A percentile compares a stretch with the other conserved stretches of the same genome.
phyloP scores from a whole-genome alignment of 2,797 vertebrate species.

The Pseudomugil gertrudae region DNA sequence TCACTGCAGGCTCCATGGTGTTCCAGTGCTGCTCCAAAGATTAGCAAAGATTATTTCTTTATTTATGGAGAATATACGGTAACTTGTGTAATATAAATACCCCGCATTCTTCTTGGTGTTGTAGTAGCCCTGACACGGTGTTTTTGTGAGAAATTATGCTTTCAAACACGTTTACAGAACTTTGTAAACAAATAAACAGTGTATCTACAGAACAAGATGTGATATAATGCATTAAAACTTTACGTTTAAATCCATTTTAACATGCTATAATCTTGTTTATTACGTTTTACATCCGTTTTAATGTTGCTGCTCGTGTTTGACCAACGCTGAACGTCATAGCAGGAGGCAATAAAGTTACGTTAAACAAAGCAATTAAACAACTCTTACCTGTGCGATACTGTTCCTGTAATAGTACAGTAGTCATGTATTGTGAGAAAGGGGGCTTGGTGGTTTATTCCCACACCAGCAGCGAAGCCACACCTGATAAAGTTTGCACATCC shows the following conservation, averaged over 20 bases:
- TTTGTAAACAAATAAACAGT: neutral
- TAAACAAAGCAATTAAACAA: neutral
- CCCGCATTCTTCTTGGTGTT: neutral
- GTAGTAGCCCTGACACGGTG: neutral
- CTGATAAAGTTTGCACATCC: conserved; percentile 49
- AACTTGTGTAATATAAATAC: neutral
- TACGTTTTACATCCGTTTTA: neutral
- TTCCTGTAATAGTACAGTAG: neutral
- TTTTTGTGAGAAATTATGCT: neutral
- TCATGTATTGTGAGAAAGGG: conserved; percentile 8
- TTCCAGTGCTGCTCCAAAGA: conserved; percentile 14
- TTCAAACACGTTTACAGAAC: neutral
- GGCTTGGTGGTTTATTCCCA: neutral
- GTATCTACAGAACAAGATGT: neutral
- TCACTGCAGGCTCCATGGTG: conserved; percentile 85
- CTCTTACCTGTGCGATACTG: conserved; percentile 30
- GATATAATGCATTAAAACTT: neutral
- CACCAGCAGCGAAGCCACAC: conserved; percentile 47
- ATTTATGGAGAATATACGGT: neutral
- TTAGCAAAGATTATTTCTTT: neutral
- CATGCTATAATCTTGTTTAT: neutral
- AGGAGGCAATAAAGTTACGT: neutral
- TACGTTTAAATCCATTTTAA: neutral
- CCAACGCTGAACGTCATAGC: neutral
- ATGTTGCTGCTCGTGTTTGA: neutral